phyloP scores from a whole-genome alignment of 64 coral and sea anemone genomes.

The Dendrophyllia cribrosa region DNA sequence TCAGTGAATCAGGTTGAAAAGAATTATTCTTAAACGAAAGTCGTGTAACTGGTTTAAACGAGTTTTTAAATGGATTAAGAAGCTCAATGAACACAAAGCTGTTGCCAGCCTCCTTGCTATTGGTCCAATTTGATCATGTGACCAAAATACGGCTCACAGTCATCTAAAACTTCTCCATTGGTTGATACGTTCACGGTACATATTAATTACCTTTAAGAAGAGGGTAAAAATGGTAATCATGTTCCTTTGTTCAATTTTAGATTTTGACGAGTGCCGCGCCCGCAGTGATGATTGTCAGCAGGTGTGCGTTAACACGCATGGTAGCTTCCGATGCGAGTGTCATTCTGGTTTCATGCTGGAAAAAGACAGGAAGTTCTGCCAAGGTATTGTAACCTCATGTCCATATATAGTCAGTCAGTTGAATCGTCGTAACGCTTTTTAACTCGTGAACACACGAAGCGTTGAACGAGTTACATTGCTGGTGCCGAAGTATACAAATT shows the following conservation, averaged over 20 bases:
- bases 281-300: slow-evolving; percentile 72
- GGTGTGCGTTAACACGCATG: slow-evolving; percentile 67
- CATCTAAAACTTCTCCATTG: neutral
- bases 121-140: too few relatives aligned
- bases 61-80: too few relatives aligned
- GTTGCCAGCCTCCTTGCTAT: too few relatives aligned
- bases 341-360: slow-evolving; percentile 31
- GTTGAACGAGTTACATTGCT: too few relatives aligned
- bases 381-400: slow-evolving; percentile 20
- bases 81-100: too few relatives aligned
- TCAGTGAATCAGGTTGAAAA: neutral
- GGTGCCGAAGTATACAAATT: too few relatives aligned
- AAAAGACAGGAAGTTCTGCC: slow-evolving; percentile 32
- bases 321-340: slow-evolving; percentile 49
- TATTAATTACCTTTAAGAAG: neutral
- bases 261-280: slow-evolving; percentile 41
- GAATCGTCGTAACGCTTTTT: too few relatives aligned
- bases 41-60: too few relatives aligned
- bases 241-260: neutral
- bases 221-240: neutral
- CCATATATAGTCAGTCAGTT: neutral
- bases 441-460: too few relatives aligned
- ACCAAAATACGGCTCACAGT: too few relatives aligned
- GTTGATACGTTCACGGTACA: neutral
- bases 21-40: too few relatives aligned